These are phyloP conservation scores for Caenorhabditis angaria DNA, from an alignment of 2,888 invertebrate species.

Conservation along the genomic window DNA sequence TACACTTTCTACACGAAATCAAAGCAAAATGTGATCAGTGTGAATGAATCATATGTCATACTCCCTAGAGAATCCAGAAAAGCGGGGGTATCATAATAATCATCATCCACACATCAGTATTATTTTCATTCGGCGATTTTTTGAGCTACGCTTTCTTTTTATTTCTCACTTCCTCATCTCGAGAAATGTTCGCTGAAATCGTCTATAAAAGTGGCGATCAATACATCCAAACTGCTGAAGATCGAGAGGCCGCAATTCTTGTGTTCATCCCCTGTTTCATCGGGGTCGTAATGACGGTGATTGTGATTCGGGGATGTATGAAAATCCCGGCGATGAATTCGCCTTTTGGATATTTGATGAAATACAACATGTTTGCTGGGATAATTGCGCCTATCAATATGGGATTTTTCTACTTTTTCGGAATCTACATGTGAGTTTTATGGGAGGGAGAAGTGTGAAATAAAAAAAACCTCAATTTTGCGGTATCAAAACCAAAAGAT, in stretches of 20 bases:
- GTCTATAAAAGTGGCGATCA: background rate
- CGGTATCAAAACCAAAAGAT: no score
- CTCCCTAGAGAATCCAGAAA: no score
- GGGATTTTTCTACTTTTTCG: constrained; percentile 17
- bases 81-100: no score
- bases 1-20: no score
- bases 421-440: constrained; percentile 16
- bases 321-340: background rate
- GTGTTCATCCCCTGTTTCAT: background rate
- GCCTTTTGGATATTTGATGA: background rate
- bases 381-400: constrained; percentile 6
- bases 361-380: background rate
- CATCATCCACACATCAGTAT: no score
- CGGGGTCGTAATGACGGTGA: background rate
- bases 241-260: background rate
- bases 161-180: background rate
- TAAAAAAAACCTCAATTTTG: no score
- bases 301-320: background rate
- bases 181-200: background rate
- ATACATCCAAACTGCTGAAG: background rate
- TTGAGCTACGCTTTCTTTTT: no score
- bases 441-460: no score
- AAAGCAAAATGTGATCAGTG: no score
- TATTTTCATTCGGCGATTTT: no score
- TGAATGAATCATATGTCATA: no score